A percentile compares a stretch with the other conserved stretches of the same genome.
Evolutionary conservation across 1,140 invertebrate species (phyloP).

Genomic region (Aleiodes sp.): DNA sequence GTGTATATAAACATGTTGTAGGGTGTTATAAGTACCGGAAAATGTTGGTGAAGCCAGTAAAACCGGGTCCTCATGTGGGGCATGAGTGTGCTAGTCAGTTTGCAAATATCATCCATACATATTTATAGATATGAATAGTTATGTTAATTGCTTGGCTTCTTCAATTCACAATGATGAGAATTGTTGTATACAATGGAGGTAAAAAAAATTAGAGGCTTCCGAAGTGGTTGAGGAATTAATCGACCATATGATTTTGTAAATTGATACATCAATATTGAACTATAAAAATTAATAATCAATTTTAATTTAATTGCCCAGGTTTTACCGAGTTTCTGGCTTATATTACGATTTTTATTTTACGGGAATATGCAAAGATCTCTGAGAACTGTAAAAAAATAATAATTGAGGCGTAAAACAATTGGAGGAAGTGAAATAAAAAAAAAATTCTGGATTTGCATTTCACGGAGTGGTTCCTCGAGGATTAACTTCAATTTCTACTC

Average conservation of each 20-base stretch:
- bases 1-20: background rate
- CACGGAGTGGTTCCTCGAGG: background rate
- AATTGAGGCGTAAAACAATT: background rate
- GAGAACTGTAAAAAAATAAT: too few relatives aligned
- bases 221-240: too few relatives aligned
- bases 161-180: background rate
- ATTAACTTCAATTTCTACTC: background rate
- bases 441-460: background rate
- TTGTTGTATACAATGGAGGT: background rate
- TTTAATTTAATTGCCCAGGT: too few relatives aligned
- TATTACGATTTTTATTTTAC: too few relatives aligned
- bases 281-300: too few relatives aligned
- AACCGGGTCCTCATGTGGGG: conserved; percentile 10
- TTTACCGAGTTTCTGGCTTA: too few relatives aligned
- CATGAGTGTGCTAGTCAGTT: background rate
- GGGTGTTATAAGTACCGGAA: conserved; percentile 5
- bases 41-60: background rate
- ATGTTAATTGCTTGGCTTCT: conserved; percentile 14
- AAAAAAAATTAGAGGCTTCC: too few relatives aligned
- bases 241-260: too few relatives aligned
- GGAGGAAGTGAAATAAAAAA: background rate
- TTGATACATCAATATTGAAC: too few relatives aligned
- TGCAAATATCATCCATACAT: background rate
- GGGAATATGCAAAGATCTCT: too few relatives aligned
- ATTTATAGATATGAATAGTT: background rate